phyloP scores from a whole-genome alignment of 2,113 vertebrate species.

The Crotalus tigris region DNA sequence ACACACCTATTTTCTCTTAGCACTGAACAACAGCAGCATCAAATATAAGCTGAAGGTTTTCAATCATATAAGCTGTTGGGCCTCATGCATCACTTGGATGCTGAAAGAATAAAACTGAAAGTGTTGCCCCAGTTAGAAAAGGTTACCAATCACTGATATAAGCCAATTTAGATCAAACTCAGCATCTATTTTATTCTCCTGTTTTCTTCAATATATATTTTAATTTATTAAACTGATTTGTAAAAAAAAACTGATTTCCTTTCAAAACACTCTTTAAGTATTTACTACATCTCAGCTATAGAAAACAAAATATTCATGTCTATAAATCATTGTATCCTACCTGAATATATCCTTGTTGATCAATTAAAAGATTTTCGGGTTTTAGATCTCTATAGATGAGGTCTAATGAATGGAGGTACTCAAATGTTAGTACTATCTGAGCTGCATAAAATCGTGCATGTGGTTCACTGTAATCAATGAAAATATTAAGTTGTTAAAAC shows the following conservation, averaged over 20 bases:
- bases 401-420: slow-evolving; percentile 99
- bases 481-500: slow-evolving; percentile 46
- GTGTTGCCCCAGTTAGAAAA: not conserved
- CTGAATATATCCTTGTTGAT: slow-evolving; percentile 99
- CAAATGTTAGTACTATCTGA: slow-evolving; percentile 98
- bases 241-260: not conserved
- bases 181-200: not conserved
- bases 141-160: not conserved
- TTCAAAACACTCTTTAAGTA: not conserved
- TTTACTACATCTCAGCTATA: not conserved
- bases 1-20: not conserved
- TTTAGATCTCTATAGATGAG: slow-evolving; percentile 99
- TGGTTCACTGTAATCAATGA: slow-evolving; percentile 82
- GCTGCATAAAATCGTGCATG: slow-evolving; percentile 98
- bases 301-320: not conserved
- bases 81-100: not conserved
- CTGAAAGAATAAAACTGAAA: not conserved
- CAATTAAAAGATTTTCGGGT: slow-evolving; percentile 99
- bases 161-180: not conserved
- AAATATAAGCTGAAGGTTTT: not conserved
- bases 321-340: slow-evolving; percentile 69
- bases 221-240: not conserved
- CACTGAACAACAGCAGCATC: not conserved
- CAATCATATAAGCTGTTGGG: not conserved
- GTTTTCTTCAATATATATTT: not conserved